phyloP scores from a whole-genome alignment of 2,113 vertebrate genomes.

The Chamaetylas fuelleborni region DNA sequence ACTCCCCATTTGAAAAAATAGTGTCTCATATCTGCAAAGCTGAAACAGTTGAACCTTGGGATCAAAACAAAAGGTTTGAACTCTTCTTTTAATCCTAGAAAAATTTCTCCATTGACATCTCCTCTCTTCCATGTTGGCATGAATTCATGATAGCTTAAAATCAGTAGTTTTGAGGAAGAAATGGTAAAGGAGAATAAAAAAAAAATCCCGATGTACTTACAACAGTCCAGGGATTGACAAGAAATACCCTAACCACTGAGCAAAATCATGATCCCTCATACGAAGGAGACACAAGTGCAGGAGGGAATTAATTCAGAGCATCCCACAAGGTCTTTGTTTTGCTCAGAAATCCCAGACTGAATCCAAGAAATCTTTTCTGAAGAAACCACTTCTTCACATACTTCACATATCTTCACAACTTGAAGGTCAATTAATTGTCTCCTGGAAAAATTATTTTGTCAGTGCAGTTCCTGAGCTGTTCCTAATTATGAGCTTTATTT shows the following conservation, averaged over 20 bases:
- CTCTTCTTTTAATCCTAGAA: neutral
- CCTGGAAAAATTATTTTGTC: neutral
- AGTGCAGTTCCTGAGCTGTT: neutral
- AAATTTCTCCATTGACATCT: neutral
- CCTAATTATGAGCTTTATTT: neutral
- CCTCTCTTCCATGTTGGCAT: neutral
- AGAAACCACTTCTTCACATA: neutral
- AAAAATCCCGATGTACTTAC: neutral
- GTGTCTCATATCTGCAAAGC: neutral
- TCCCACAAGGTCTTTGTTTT: neutral
- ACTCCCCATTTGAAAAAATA: neutral
- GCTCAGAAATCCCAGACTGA: neutral
- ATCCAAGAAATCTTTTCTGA: neutral
- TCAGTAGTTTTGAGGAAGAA: neutral
- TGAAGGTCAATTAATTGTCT: neutral
- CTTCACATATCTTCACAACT: neutral
- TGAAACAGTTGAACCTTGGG: neutral
- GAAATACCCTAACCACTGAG: neutral
- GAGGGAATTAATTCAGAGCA: neutral
- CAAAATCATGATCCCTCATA: neutral
- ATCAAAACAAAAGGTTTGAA: neutral
- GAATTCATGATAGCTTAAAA: neutral
- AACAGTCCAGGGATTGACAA: neutral
- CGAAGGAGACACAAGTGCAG: neutral
- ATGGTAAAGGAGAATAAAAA: neutral